These are phyloP conservation scores for Discoglossus pictus DNA, from an alignment of 2,797 vertebrate genomes.

Conservation along the genomic window DNA sequence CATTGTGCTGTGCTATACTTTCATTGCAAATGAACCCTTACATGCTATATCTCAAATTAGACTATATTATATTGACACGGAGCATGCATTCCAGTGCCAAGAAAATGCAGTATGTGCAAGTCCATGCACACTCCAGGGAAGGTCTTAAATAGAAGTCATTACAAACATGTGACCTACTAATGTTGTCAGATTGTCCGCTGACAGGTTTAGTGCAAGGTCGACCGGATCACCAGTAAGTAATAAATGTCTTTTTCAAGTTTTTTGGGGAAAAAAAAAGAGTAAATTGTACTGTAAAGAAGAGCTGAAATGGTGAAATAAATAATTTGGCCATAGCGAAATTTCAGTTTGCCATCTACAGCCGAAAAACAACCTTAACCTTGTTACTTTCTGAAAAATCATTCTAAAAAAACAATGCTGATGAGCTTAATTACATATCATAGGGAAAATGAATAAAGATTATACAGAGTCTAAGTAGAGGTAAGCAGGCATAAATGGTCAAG, in stretches of 20 bases:
- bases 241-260: slow-evolving; percentile 13
- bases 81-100: slow-evolving; percentile 13
- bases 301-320: not conserved
- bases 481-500: too few relatives aligned
- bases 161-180: slow-evolving; percentile 41
- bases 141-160: slow-evolving; percentile 41
- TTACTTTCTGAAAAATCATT: too few relatives aligned
- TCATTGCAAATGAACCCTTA: not conserved
- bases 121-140: slow-evolving; percentile 34
- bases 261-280: not conserved
- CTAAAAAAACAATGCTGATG: too few relatives aligned
- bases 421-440: too few relatives aligned
- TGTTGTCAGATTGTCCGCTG: slow-evolving; percentile 41
- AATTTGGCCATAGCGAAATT: too few relatives aligned
- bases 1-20: not conserved
- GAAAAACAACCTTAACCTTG: too few relatives aligned
- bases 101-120: slow-evolving; percentile 19
- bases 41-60: slow-evolving; percentile 13
- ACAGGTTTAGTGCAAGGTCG: slow-evolving; percentile 42
- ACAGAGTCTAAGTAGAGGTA: too few relatives aligned
- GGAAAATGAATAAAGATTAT: too few relatives aligned
- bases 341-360: too few relatives aligned
- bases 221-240: slow-evolving; percentile 21
- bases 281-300: not conserved
- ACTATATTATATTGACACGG: slow-evolving; percentile 5